Conservation (phyloP, 1,140 invertebrate genomes). For the Callitettix versicolor region DNA sequence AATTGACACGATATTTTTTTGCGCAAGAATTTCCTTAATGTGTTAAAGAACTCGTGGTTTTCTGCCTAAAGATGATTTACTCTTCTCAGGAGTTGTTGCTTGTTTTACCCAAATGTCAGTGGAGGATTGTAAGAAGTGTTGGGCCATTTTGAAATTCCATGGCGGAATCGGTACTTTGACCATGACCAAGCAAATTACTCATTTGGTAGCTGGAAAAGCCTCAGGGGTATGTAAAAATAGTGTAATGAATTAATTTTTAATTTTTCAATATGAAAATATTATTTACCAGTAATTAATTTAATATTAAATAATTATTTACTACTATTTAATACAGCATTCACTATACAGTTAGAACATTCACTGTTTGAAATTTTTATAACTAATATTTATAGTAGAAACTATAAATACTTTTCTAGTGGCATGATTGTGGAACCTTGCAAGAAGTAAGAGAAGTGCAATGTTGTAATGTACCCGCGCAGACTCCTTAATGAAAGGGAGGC, state of each 20-base stretch:
- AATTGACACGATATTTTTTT: no score
- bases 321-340: no score
- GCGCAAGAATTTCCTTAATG: conserved; percentile 28
- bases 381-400: no score
- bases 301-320: no score
- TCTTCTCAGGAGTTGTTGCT: conserved; percentile 62
- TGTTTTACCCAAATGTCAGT: conserved; percentile 56
- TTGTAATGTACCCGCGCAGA: no score
- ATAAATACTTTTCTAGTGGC: no score
- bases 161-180: conserved; percentile 62
- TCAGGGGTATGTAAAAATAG: conserved; percentile 40
- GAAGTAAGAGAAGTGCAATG: no score
- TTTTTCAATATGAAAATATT: conserved; percentile 62
- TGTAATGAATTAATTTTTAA: conserved; percentile 12
- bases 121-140: conserved; percentile 56
- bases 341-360: no score
- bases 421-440: no score
- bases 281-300: no score
- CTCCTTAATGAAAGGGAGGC: no score
- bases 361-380: no score
- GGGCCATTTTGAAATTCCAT: conserved; percentile 68
- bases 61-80: conserved; percentile 30
- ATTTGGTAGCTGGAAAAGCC: conserved; percentile 62
- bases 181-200: conserved; percentile 61
- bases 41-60: not conserved